Evolutionary conservation across 2,113 vertebrate genomes (phyloP), one percentile per base, ranked within the genome.

Genomic region (Onychostruthus taczanowskii): DNA sequence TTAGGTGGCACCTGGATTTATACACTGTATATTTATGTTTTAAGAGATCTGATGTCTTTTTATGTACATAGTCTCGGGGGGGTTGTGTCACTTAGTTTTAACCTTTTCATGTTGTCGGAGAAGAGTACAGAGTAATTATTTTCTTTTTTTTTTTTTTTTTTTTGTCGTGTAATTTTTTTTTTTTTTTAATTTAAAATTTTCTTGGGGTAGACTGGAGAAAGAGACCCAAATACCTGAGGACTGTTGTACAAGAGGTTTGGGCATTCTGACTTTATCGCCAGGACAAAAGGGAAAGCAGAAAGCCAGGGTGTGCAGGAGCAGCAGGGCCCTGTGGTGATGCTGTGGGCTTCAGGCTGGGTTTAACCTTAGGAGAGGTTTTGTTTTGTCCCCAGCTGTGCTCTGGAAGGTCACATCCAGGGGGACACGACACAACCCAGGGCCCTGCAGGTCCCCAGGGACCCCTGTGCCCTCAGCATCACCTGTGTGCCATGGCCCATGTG

Each of bases 11-110:
- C 82, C 87, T 69, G 82, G 26, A 43, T 94, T 96, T 93, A 41
- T 56, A 80, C 95, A 64, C 95, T 96, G 94, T 97, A 15, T 92
- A 96, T 98, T 97, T 97, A 96, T 97, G 90, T 86, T 62, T 58
- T 18, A 11, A 75, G 93, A 91, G 90, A 83, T 90, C 79, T 87
- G 56, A 41, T 10, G 55, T 94, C 92, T 91, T 93, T 94, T 39
- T 77, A 58, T 97, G 94, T 93, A 91, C 80, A 94, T 95, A 96
- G 88, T 73, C 20, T 79, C 0, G 8, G 63, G 58, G 66, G 44
- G 13, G 31, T 33, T 69, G 3, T 43, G 8, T 74, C 4, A 31
- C 47, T 67, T 61, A 43, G 55, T 49, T 84, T 76, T 44, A 59
- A 66, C 63, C 80, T 79, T 83, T 83, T 72, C 24, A 30, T 49